Evolutionary conservation across 35 echinoderm and acorn worm species (phyloP), one percentile per base, ranked within the genome.

Genomic region (Apostichopus parvimensis): DNA sequence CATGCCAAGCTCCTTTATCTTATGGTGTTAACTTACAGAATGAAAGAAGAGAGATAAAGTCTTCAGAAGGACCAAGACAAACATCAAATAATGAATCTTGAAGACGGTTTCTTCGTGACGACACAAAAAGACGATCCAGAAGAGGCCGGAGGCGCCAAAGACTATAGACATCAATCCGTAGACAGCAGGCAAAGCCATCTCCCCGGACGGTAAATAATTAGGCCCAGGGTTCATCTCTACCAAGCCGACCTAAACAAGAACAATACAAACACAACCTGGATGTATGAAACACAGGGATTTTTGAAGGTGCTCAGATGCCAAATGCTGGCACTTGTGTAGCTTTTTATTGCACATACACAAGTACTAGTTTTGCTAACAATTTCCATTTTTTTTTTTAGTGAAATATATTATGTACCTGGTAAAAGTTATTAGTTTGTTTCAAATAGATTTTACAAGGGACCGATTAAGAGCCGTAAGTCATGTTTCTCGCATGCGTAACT

Each of bases 31-130:
- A 90, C 93, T 96, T 92, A 98, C 97, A 60, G 97, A 93, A 94
- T 98, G 97, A 80, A 98, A 98, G 83, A 98, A 80, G 15, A 98
- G 91, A 10, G 97, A 93, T 4, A 98, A 73, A 4, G 95, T 84
- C 91, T 96, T 96, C 21, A 96, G 82, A 3, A 94, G 15, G 5
- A 85, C 81, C 26, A 98, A 77, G 5, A 94, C 57, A 66, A 96
- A 93, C 97, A 98, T 98, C 53, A 98, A 82, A 61, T 96, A 98
- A 65, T 98, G 97, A 18, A 98, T 98, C 76, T 98, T 98, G 59
- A 98, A 98, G 72, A 98, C 95, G 13, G 90, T 82, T 57, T 91
- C 93, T 54, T 92, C 93, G 17, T 98, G 91, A 9, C 93, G 91
- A 17, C 95, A 91, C 53, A 98, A 56, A 56, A 93, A 94, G 56